Evolutionary conservation across 2,797 vertebrate genomes (phyloP).

Genomic region (Ptychadena robeensis): DNA sequence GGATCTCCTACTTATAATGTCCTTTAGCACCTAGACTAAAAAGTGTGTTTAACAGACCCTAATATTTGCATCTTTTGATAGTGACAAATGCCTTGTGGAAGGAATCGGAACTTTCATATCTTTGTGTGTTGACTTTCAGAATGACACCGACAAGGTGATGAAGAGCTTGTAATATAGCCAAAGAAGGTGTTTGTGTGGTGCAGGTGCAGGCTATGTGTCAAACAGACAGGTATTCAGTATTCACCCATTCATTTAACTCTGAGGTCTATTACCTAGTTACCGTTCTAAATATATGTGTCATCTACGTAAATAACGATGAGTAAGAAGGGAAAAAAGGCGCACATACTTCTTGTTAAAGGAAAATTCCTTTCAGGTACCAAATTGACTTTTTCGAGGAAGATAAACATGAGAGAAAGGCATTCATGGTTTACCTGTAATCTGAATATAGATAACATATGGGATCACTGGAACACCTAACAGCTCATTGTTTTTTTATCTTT

Average conservation of each 20-base stretch:
- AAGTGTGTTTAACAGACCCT: not conserved
- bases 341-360: not conserved
- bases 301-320: not conserved
- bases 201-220: conserved; percentile 51
- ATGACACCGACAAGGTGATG: not conserved
- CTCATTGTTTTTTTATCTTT: too few relatives aligned
- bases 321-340: too few relatives aligned
- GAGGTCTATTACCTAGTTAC: conserved; percentile 32
- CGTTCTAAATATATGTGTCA: not conserved
- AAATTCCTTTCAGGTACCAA: not conserved
- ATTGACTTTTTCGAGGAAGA: not conserved
- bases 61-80: conserved; percentile 28
- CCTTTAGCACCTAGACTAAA: not conserved
- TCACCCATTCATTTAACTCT: conserved; percentile 28
- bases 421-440: not conserved
- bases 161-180: conserved; percentile 20
- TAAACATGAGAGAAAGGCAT: not conserved
- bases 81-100: conserved; percentile 33
- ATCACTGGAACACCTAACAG: not conserved
- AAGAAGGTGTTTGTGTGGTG: conserved; percentile 37
- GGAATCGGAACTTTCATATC: not conserved
- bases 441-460: not conserved
- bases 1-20: not conserved
- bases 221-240: conserved; percentile 45
- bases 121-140: conserved; percentile 41